Percentiles rank a stretch among this genome's conserved stretches.
Evolutionary conservation across 2,888 invertebrate genomes (phyloP).

Genomic region (Chirona hameri): DNA sequence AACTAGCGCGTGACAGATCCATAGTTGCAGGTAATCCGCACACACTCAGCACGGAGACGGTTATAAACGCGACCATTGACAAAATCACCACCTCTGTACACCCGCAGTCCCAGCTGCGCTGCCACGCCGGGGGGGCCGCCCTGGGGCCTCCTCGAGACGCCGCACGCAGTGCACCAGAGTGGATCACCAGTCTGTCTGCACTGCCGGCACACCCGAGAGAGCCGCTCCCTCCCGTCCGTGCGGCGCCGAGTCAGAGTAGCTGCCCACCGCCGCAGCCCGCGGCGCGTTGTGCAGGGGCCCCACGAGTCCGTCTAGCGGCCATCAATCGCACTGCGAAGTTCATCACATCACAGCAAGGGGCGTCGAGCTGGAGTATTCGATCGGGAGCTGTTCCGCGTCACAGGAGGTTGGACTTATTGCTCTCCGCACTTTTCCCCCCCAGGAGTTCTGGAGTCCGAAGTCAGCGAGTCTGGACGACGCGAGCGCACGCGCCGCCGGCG

Average conservation of each 20-base stretch:
- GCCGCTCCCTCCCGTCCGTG: too few relatives aligned
- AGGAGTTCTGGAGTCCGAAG: not conserved
- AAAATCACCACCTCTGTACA: not conserved
- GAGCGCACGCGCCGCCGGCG: not conserved
- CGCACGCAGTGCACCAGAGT: too few relatives aligned
- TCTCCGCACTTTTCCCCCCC: too few relatives aligned
- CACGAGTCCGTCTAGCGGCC: not conserved
- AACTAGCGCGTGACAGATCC: not conserved
- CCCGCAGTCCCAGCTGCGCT: not conserved
- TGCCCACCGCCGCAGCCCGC: not conserved
- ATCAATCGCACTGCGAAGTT: not conserved
- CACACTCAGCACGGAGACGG: not conserved
- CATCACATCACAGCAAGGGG: slow-evolving; percentile 4
- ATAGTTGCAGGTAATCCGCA: not conserved
- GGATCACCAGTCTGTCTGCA: too few relatives aligned
- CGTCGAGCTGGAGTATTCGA: not conserved
- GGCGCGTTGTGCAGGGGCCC: not conserved
- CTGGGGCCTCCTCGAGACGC: too few relatives aligned
- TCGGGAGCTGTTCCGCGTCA: not conserved
- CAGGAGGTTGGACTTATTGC: slow-evolving; percentile 1
- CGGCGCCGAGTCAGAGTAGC: too few relatives aligned
- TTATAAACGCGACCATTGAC: not conserved
- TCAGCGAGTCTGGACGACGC: not conserved
- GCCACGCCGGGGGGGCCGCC: too few relatives aligned
- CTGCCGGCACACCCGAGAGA: too few relatives aligned